Percentiles rank a stretch among this genome's conserved stretches.
These are phyloP conservation scores for Cyrtonyx montezumae DNA, from an alignment of 2,113 vertebrate species.

Conservation along the genomic window DNA sequence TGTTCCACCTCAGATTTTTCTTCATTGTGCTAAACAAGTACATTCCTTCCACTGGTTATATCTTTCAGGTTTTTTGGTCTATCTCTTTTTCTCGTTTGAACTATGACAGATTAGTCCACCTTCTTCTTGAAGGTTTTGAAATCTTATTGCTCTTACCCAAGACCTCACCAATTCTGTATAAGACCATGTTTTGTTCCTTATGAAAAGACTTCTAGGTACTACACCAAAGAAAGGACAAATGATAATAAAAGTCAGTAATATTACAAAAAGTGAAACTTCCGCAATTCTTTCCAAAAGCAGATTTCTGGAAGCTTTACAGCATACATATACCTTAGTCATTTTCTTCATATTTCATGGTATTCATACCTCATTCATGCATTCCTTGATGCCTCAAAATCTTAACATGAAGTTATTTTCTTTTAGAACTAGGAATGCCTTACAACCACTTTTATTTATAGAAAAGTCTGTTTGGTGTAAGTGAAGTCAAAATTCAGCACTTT, in stretches of 20 bases:
- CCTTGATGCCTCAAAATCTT: neutral
- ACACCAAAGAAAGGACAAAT: neutral
- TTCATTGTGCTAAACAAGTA: neutral
- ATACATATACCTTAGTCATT: neutral
- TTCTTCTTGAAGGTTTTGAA: neutral
- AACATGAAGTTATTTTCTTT: neutral
- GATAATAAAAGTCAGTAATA: neutral
- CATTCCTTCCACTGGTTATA: neutral
- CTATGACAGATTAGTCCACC: neutral
- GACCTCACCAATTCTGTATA: neutral
- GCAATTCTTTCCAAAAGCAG: neutral
- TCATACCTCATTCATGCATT: neutral
- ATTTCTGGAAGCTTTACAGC: neutral
- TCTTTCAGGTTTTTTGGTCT: neutral
- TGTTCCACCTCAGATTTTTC: neutral
- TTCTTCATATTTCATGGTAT: neutral
- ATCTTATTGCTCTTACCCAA: neutral
- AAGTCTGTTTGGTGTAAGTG: constrained; percentile 56
- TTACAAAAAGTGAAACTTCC: neutral
- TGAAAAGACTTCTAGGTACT: neutral
- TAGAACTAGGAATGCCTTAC: constrained; percentile 32
- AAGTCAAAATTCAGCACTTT: constrained; percentile 53
- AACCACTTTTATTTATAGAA: constrained; percentile 25
- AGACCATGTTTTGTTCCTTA: neutral
- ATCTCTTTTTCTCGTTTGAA: neutral